A percentile compares a stretch with the other conserved stretches of the same genome.
Conservation (phyloP, 2,113 vertebrate species). For the Gobiocypris rarus region DNA sequence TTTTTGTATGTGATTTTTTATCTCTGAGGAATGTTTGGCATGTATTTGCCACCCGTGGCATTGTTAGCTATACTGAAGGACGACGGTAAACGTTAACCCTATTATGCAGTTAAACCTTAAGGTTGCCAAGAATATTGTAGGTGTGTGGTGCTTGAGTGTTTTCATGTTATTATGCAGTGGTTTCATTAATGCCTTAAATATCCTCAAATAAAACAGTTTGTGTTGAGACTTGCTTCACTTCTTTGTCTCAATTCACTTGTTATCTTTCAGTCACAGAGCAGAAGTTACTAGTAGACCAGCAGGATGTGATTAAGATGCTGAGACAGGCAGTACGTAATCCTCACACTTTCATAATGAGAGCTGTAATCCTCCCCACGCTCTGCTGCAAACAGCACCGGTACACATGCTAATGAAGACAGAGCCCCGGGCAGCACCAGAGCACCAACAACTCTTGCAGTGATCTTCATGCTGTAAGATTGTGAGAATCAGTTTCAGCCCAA, state of each 20-base stretch:
- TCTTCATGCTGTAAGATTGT: constrained; percentile 4
- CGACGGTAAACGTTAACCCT: constrained; percentile 62
- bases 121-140: constrained; percentile 64
- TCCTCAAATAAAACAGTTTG: constrained; percentile 74
- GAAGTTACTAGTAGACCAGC: constrained; percentile 8
- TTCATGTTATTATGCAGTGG: constrained; percentile 75
- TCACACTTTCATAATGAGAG: constrained; percentile 11
- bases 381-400: constrained; percentile 7
- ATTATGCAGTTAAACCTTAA: constrained; percentile 74
- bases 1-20: constrained; percentile 61
- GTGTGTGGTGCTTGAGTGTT: constrained; percentile 64
- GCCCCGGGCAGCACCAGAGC: not conserved
- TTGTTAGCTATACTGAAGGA: constrained; percentile 46
- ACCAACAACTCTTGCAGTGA: constrained; percentile 13
- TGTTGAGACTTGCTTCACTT: constrained; percentile 56
- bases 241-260: not conserved
- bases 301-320: constrained; percentile 39
- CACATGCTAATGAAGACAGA: constrained; percentile 26
- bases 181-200: constrained; percentile 81
- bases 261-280: not conserved
- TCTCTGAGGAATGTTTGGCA: constrained; percentile 65
- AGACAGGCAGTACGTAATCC: constrained; percentile 34
- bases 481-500: not conserved
- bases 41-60: constrained; percentile 56
- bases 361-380: not conserved